Conservation (phyloP, 2,888 invertebrate species). For the Aplocera efformata region DNA sequence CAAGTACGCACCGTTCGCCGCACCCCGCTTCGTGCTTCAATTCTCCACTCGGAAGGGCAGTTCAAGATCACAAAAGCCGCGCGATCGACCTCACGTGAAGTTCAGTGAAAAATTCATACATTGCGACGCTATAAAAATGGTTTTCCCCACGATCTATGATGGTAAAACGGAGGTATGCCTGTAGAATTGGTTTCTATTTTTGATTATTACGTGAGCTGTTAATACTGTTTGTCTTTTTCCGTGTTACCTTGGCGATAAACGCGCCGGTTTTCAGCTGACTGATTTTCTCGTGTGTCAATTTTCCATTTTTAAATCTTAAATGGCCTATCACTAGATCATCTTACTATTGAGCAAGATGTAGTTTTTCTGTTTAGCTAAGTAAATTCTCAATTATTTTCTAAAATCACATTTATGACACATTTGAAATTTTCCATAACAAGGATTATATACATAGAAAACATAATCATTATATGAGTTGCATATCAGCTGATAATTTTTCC, state of each 20-base stretch:
- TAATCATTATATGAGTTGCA: neutral
- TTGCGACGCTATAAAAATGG: conserved; percentile 55
- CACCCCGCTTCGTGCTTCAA: conserved; percentile 57
- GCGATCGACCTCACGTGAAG: conserved; percentile 50
- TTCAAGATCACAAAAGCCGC: conserved; percentile 76
- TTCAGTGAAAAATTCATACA: conserved; percentile 51
- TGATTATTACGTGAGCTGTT: conserved; percentile 47
- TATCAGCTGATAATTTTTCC: conserved; percentile 2
- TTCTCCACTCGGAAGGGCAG: conserved; percentile 75
- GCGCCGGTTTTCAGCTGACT: conserved; percentile 37
- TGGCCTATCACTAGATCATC: too few species aligned
- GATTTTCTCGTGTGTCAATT: conserved; percentile 8
- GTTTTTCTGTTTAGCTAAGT: too few species aligned
- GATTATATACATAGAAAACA: too few species aligned
- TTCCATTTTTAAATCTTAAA: too few species aligned
- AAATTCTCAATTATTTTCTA: too few species aligned
- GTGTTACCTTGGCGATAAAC: conserved; percentile 43
- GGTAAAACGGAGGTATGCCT: conserved; percentile 58
- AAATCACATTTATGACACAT: too few species aligned
- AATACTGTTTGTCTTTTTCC: conserved; percentile 36
- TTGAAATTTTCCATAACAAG: too few species aligned
- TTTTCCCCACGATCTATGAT: conserved; percentile 69
- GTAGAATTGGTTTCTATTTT: conserved; percentile 41
- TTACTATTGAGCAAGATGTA: too few species aligned
- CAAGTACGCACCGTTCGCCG: conserved; percentile 62